Percentiles rank a stretch among this genome's conserved stretches.
These are phyloP conservation scores for Dasysyrphus albostriatus DNA, from an alignment of 2,888 invertebrate genomes.

Conservation along the genomic window DNA sequence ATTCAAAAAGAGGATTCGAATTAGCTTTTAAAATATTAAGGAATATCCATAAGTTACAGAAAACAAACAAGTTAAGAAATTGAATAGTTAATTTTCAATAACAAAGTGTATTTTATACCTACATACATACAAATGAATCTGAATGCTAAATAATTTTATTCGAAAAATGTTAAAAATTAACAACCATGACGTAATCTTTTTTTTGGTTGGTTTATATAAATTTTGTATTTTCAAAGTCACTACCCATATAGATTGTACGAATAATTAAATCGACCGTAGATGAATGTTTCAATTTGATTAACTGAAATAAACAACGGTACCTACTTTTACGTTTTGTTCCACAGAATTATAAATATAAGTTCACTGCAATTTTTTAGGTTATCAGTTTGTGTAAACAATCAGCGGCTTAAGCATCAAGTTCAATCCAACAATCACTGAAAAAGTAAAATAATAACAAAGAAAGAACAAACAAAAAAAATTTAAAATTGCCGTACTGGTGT, in stretches of 20 bases:
- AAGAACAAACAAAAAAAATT: neutral
- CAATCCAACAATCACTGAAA: neutral
- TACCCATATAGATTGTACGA: neutral
- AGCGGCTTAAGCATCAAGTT: neutral
- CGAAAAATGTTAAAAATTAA: neutral
- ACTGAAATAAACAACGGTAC: neutral
- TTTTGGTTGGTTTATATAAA: neutral
- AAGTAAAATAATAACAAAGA: neutral
- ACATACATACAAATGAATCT: too few relatives aligned
- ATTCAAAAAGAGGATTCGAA: too few relatives aligned
- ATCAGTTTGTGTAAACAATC: conserved; percentile 7
- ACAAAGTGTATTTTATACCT: too few relatives aligned
- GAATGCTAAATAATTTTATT: too few relatives aligned
- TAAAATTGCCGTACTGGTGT: neutral
- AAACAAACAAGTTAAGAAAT: too few relatives aligned
- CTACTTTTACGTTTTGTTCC: neutral
- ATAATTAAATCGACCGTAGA: neutral
- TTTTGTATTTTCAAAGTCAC: neutral
- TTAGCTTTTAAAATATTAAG: too few relatives aligned
- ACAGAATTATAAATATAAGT: neutral
- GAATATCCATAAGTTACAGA: too few relatives aligned
- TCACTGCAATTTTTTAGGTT: neutral
- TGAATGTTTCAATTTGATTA: neutral
- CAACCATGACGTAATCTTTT: neutral
- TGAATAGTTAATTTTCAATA: too few relatives aligned